Conservation (phyloP, 2,113 vertebrate genomes). For the Clupea harengus region DNA sequence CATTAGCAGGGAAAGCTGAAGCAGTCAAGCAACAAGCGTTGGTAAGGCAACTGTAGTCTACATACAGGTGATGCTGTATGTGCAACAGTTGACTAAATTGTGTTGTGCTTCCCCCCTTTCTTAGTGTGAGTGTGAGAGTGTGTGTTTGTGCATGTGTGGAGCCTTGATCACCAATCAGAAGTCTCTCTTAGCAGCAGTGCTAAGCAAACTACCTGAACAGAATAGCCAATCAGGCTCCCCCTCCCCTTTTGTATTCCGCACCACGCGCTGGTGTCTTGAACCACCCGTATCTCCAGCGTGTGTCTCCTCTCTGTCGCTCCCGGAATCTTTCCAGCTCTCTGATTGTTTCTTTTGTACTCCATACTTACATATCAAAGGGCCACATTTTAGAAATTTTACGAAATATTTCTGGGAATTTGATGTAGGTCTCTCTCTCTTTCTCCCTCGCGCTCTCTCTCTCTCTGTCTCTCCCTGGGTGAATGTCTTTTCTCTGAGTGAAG, state of each 20-base stretch:
- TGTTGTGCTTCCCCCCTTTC: background rate
- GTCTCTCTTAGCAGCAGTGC: constrained; percentile 24
- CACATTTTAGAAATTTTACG: background rate
- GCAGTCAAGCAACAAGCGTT: background rate
- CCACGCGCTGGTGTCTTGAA: constrained; percentile 14
- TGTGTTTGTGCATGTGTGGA: constrained; percentile 13
- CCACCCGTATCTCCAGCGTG: background rate
- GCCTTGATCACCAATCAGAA: constrained; percentile 42
- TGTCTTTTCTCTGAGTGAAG: no score
- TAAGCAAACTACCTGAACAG: constrained; percentile 28
- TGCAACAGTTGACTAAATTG: background rate
- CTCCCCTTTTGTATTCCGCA: constrained; percentile 25
- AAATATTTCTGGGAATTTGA: background rate
- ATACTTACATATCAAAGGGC: constrained; percentile 25
- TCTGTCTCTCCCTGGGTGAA: background rate
- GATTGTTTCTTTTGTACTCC: constrained; percentile 23
- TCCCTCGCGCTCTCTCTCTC: no score
- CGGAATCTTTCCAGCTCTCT: background rate
- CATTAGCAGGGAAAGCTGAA: background rate
- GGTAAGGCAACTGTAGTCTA: background rate
- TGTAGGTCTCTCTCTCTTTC: background rate
- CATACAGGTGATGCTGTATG: background rate
- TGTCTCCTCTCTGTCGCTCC: background rate
- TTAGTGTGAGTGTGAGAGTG: background rate
- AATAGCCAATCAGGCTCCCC: constrained; percentile 35